Percentiles rank a stretch among this genome's conserved stretches.
Evolutionary conservation across 2,113 vertebrate genomes (phyloP).

Genomic region (Ranitomeya imitator): DNA sequence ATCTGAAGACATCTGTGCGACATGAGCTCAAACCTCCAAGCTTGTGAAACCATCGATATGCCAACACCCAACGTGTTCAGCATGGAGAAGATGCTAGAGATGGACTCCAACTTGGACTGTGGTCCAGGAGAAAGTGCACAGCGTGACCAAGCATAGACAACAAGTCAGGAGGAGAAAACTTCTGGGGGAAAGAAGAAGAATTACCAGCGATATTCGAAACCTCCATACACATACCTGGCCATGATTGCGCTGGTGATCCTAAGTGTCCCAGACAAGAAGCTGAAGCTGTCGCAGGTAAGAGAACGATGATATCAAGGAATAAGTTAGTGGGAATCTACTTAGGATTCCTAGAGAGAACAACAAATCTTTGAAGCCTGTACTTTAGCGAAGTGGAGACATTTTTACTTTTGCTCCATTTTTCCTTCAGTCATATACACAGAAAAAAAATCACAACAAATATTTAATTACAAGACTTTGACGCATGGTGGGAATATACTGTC

Average conservation of each 20-base stretch:
- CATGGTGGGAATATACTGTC: too few species aligned
- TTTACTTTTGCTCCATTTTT: too few species aligned
- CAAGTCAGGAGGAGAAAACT: neutral
- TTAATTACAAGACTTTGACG: too few species aligned
- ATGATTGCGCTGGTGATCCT: conserved; percentile 92
- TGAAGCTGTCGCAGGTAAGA: neutral
- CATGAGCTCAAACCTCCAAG: neutral
- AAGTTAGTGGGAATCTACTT: too few species aligned
- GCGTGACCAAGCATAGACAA: neutral
- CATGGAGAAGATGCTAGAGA: neutral
- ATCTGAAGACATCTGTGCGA: neutral
- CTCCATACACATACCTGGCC: conserved; percentile 89
- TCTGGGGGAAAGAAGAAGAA: conserved; percentile 71
- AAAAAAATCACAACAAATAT: too few species aligned
- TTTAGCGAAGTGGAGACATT: neutral
- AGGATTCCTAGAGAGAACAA: neutral
- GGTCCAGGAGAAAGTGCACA: neutral
- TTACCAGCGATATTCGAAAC: conserved; percentile 88
- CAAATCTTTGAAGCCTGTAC: neutral
- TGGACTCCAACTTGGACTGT: neutral
- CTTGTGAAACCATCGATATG: neutral
- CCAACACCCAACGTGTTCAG: neutral
- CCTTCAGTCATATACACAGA: too few species aligned
- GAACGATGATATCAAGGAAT: too few species aligned
- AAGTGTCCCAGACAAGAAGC: conserved; percentile 63